Evolutionary conservation across 2,888 invertebrate species (phyloP).

Genomic region (Hypselothyrea guttata): DNA sequence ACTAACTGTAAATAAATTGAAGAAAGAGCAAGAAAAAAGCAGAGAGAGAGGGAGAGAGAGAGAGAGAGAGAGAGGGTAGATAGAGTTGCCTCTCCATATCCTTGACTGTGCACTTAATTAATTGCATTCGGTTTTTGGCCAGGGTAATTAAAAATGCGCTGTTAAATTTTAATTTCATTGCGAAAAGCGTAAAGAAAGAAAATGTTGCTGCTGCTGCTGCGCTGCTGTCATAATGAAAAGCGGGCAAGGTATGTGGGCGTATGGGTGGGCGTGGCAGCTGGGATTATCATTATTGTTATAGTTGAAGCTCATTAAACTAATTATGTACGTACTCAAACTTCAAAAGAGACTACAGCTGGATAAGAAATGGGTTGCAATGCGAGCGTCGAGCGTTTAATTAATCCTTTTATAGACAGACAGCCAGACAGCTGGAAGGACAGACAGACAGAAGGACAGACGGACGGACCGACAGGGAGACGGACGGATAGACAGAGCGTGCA

Average conservation of each 20-base stretch:
- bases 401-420: constrained; percentile 69
- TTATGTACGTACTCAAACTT: constrained; percentile 65
- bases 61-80: background rate
- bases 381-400: constrained; percentile 75
- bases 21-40: constrained; percentile 30
- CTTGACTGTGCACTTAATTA: constrained; percentile 62
- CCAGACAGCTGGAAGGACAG: constrained; percentile 11
- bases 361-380: background rate
- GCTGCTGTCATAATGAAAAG: constrained; percentile 22
- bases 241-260: background rate
- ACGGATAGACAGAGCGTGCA: constrained; percentile 30
- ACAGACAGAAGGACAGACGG: constrained; percentile 7
- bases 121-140: constrained; percentile 54
- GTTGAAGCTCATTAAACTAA: constrained; percentile 75
- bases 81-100: no score
- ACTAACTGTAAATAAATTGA: constrained; percentile 71
- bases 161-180: constrained; percentile 35
- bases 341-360: constrained; percentile 44
- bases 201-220: no score
- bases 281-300: constrained; percentile 60
- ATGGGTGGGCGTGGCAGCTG: constrained; percentile 21
- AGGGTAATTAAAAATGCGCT: constrained; percentile 46
- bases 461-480: constrained; percentile 10
- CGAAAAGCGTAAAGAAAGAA: constrained; percentile 16
- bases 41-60: no score